Evolutionary conservation across 2,797 vertebrate genomes (phyloP).

Genomic region (Tympanoctomys barrerae): DNA sequence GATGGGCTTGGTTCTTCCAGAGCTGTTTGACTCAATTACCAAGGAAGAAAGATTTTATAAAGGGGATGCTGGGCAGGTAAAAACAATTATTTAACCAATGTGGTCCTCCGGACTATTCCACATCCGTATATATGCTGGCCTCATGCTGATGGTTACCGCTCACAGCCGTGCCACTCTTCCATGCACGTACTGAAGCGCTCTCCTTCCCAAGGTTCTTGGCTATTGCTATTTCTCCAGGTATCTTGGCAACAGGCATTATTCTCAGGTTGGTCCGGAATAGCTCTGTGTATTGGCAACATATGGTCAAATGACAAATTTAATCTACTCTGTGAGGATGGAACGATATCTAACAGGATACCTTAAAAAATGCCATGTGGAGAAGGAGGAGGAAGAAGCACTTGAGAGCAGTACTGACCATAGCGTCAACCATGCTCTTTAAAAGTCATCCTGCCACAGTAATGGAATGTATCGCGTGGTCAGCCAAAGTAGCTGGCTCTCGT

Average conservation of each 20-base stretch:
- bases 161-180: neutral
- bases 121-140: neutral
- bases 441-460: neutral
- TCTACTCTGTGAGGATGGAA: neutral
- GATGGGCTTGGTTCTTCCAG: neutral
- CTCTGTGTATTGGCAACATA: neutral
- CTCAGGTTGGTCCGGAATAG: neutral
- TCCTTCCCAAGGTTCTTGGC: neutral
- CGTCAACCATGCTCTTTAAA: neutral
- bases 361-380: neutral
- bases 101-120: neutral
- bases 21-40: neutral
- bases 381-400: neutral
- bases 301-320: slow-evolving; percentile 36
- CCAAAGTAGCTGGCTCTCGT: neutral
- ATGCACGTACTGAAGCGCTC: neutral
- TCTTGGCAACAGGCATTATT: neutral
- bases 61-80: neutral
- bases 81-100: neutral
- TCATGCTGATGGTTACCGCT: neutral
- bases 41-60: neutral
- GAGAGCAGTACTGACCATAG: neutral
- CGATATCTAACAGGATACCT: neutral
- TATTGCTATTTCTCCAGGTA: neutral
- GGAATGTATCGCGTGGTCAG: neutral